phyloP scores from a whole-genome alignment of 2,113 vertebrate genomes.

The Procavia capensis region DNA sequence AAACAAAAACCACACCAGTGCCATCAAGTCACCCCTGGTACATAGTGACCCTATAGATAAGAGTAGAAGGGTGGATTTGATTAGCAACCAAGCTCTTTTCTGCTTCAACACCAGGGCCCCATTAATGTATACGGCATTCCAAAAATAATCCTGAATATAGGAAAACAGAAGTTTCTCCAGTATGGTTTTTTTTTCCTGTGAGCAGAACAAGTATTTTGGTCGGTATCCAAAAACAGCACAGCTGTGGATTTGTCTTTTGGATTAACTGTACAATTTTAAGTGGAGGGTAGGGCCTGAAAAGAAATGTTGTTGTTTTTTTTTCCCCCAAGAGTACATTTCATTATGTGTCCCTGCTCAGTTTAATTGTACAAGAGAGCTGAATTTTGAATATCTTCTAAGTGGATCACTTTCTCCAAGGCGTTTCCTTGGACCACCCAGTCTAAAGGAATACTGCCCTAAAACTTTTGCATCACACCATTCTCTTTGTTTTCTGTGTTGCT shows the following conservation, averaged over 20 bases:
- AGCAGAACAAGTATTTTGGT: slow-evolving; percentile 73
- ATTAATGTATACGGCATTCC: slow-evolving; percentile 14
- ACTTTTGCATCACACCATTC: background rate
- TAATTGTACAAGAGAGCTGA: slow-evolving; percentile 16
- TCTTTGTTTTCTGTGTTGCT: background rate
- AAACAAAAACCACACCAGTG: too few relatives aligned
- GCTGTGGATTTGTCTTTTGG: slow-evolving; percentile 81
- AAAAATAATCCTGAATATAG: slow-evolving; percentile 59
- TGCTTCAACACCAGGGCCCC: too few relatives aligned
- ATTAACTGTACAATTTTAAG: slow-evolving; percentile 69
- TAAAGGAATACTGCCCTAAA: background rate
- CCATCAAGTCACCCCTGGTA: too few relatives aligned
- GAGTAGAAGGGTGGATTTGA: too few relatives aligned
- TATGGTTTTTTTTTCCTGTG: slow-evolving; percentile 64
- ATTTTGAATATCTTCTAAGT: background rate
- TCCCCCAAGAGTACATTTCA: slow-evolving; percentile 26
- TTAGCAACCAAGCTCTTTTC: too few relatives aligned
- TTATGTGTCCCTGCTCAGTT: slow-evolving; percentile 27
- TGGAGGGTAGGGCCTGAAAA: slow-evolving; percentile 57
- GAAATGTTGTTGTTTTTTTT: background rate
- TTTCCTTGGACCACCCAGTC: background rate
- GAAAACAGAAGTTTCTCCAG: slow-evolving; percentile 53
- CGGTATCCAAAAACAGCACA: slow-evolving; percentile 83
- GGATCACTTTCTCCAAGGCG: slow-evolving; percentile 2
- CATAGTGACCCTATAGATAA: too few relatives aligned